A percentile compares a stretch with the other conserved stretches of the same genome.
Conservation (phyloP, 2,797 vertebrate species). For the Acrossocheilus wenchowensis region DNA sequence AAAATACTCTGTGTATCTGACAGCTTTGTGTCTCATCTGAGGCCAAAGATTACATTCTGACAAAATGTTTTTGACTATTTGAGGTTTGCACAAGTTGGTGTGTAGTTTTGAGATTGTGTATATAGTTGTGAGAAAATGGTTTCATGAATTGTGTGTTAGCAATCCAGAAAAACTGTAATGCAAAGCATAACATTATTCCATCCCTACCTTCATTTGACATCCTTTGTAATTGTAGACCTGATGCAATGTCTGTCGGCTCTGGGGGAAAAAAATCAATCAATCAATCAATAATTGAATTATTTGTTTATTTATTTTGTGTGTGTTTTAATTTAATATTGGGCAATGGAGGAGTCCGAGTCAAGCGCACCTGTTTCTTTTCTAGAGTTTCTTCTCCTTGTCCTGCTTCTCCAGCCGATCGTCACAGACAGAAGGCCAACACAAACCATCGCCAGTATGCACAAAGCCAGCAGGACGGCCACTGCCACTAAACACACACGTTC, state of each 20-base stretch:
- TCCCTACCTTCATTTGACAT: not conserved
- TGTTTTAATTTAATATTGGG: not conserved
- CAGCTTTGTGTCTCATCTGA: too few species aligned
- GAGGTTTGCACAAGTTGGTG: too few species aligned
- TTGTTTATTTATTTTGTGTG: too few species aligned
- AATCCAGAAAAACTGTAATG: not conserved
- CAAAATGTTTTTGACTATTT: too few species aligned
- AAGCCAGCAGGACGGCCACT: constrained; percentile 15
- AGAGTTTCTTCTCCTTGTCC: not conserved
- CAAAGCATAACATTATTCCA: not conserved
- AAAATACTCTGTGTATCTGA: too few species aligned
- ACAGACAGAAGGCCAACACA: constrained; percentile 18
- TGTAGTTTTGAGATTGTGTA: too few species aligned
- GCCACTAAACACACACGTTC: constrained; percentile 33
- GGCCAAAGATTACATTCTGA: too few species aligned
- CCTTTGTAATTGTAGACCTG: not conserved
- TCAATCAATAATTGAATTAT: too few species aligned
- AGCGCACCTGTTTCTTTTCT: not conserved
- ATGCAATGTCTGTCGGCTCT: not conserved
- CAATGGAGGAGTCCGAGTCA: not conserved
- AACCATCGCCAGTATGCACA: constrained; percentile 29
- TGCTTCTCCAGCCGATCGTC: constrained; percentile 28
- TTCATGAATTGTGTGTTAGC: too few species aligned
- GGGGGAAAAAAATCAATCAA: not conserved
- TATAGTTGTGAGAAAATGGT: too few species aligned